Conservation (phyloP, 2,888 invertebrate genomes). For the Chesias legatella region DNA sequence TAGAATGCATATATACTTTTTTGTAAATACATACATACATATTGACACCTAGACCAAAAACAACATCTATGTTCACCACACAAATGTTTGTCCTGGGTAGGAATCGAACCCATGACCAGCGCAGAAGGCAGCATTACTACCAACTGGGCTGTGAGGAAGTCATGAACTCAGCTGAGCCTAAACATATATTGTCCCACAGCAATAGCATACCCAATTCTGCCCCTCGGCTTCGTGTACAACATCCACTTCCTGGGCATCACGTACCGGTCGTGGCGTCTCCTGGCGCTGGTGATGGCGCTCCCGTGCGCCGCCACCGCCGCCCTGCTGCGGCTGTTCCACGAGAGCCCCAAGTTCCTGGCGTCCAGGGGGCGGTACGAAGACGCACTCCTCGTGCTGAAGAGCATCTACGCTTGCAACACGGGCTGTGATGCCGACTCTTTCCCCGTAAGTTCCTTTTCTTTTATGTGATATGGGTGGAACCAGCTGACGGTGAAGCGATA, state of each 20-base stretch:
- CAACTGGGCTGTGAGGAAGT: no score
- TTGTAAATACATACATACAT: no score
- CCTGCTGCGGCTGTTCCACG: constrained; percentile 82
- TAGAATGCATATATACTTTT: no score
- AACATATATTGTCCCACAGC: constrained; percentile 5
- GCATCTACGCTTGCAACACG: constrained; percentile 61
- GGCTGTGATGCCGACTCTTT: constrained; percentile 56
- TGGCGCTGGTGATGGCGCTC: constrained; percentile 83
- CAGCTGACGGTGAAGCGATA: no score
- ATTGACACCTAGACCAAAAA: no score
- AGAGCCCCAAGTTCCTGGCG: constrained; percentile 90
- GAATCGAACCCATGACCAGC: no score
- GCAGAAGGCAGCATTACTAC: no score
- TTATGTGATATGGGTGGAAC: no score
- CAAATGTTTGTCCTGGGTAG: no score
- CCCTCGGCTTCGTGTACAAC: constrained; percentile 69
- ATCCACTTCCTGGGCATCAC: constrained; percentile 72
- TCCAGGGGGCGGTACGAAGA: constrained; percentile 78
- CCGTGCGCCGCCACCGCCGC: constrained; percentile 83
- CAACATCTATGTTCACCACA: no score
- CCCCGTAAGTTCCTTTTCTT: constrained; percentile 48
- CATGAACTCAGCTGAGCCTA: neutral
- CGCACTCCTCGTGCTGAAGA: constrained; percentile 74
- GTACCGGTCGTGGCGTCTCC: constrained; percentile 88
- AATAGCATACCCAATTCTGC: constrained; percentile 76